A percentile compares a stretch with the other conserved stretches of the same genome.
These are phyloP conservation scores for Enteromius argenteus DNA, from an alignment of 2,797 vertebrate species.

Conservation along the genomic window DNA sequence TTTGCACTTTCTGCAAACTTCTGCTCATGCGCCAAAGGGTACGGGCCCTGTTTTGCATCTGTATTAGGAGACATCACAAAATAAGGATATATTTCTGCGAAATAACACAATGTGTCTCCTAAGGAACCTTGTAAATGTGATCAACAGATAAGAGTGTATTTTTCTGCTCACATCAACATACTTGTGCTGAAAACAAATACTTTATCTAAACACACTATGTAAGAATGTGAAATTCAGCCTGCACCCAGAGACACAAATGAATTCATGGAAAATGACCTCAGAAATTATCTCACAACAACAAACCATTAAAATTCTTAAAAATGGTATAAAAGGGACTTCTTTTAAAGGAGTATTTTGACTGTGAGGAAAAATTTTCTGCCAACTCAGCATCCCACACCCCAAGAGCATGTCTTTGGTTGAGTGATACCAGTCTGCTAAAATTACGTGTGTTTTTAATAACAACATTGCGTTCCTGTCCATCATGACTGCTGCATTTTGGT, in stretches of 20 bases:
- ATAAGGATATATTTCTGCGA: conserved; percentile 1
- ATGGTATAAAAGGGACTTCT: not conserved
- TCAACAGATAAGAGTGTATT: conserved; percentile 13
- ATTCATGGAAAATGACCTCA: conserved; percentile 29
- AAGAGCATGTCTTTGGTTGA: conserved; percentile 30
- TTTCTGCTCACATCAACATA: conserved; percentile 14
- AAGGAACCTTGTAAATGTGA: conserved; percentile 29
- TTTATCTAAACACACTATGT: conserved; percentile 48
- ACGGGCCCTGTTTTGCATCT: not conserved
- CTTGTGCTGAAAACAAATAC: conserved; percentile 46
- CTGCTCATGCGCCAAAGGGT: not conserved
- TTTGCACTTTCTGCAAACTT: not conserved
- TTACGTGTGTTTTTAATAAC: conserved; percentile 54
- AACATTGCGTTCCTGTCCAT: conserved; percentile 47
- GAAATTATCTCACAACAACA: conserved; percentile 4
- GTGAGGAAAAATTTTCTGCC: conserved; percentile 19
- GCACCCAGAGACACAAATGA: conserved; percentile 33
- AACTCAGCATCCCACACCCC: conserved; percentile 11
- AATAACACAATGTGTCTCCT: not conserved
- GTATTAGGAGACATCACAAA: conserved; percentile 12
- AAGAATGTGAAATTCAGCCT: conserved; percentile 24
- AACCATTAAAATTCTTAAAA: not conserved
- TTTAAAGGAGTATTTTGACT: conserved; percentile 9
- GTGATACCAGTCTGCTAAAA: conserved; percentile 44
- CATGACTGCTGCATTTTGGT: not conserved